These are phyloP conservation scores for Cactoblastis cactorum DNA, from an alignment of 2,888 invertebrate genomes.

Conservation along the genomic window DNA sequence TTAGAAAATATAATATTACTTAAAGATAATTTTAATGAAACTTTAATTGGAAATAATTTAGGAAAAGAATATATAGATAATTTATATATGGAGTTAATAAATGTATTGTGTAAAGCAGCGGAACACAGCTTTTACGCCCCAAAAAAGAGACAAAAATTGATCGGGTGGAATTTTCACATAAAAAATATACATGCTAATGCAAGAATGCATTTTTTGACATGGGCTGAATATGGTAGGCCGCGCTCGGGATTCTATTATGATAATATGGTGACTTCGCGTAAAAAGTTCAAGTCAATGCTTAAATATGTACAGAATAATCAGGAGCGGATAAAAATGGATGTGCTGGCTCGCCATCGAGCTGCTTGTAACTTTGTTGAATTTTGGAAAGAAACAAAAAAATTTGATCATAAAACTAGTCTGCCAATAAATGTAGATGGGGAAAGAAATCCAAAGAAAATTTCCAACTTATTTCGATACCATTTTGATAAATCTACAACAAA, in stretches of 20 bases:
- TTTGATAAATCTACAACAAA: not conserved
- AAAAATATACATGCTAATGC: not conserved
- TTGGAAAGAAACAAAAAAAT: slow-evolving; percentile 5
- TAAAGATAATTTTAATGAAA: not conserved
- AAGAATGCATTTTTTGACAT: not conserved
- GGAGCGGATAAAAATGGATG: not conserved
- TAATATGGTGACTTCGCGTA: not conserved
- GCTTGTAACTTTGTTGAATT: not conserved
- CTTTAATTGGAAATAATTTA: not conserved
- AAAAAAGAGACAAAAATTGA: not conserved
- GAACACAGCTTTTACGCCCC: not conserved
- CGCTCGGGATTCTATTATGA: slow-evolving; percentile 1
- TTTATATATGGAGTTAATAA: not conserved
- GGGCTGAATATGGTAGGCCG: not conserved
- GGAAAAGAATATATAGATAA: not conserved
- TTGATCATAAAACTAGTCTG: not conserved
- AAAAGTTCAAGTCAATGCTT: not conserved
- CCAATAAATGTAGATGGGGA: not conserved
- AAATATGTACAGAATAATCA: not conserved
- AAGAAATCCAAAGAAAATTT: not conserved
- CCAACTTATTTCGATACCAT: not conserved
- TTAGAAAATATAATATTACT: not conserved
- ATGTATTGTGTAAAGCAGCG: not conserved
- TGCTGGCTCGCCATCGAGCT: not conserved
- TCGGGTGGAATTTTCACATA: slow-evolving; percentile 1